Base-by-base conservation (phyloP, 2,888 invertebrate genomes). In the Tyria jacobaeae region DNA sequence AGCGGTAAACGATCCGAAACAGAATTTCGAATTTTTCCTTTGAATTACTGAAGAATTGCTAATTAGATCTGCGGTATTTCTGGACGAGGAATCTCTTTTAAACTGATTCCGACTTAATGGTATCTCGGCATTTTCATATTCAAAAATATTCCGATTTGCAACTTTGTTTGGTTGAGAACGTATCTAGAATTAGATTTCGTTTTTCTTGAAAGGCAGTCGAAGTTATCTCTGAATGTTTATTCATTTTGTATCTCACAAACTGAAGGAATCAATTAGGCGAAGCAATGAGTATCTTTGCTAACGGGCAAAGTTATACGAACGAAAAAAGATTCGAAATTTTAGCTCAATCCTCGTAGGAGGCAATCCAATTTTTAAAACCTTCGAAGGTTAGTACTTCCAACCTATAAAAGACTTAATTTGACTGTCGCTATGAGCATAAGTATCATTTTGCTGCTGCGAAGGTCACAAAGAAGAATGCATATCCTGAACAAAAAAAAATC, bases 1-100 rank as follows among this genome's bases (percentile, higher is more conserved):
- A 82, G 79, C 82, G 76, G 86, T 83, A 85, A 90, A 87, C 86
- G 87, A 86, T 85, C 83, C 85, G 79, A 77, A 85, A 86, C 85
- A 84, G 64, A 80, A 85, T 84, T 85, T 84, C 85, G 80, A 86
- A 85, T 86, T 80, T 75, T 79, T 78, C 74, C 79, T 76, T 77
- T 66, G 76, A 82, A 82, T 81, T 77, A 72, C 75, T 60, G 60
- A 64, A 62, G 76, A 81, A 80, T 83, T 75, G 74, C 81, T 87
- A 89, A 89, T 88, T 85, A 84, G 63, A 76, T 76, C 62, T 24
- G 57, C 62, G 62, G 71, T 71, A 76, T 76, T 60, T 61, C 48
- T 70, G 53, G 47, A 56, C 41, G 39, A 55, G 44, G 48, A 63
- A 70, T 72, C 62, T 68, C 64, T 73, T 68, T 68, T 66, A 62